Evolutionary conservation across 2,113 vertebrate species (phyloP).

Genomic region (Ptyas mucosa): DNA sequence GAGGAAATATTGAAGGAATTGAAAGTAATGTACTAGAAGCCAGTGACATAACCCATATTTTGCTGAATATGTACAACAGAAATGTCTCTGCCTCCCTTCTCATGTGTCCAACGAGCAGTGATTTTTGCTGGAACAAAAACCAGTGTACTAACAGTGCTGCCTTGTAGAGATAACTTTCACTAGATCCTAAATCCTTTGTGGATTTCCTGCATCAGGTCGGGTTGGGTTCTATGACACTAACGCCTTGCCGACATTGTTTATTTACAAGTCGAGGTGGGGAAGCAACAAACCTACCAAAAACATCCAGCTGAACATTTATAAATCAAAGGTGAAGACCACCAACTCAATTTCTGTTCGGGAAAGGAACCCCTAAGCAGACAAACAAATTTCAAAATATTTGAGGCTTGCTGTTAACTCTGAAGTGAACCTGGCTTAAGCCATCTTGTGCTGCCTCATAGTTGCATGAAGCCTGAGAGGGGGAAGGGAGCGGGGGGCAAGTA

Average conservation of each 20-base stretch:
- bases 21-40: not conserved
- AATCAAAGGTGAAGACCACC: not conserved
- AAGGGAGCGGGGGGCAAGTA: too few species aligned
- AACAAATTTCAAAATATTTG: not conserved
- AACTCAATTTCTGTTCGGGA: not conserved
- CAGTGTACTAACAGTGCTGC: not conserved
- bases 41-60: not conserved
- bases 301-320: not conserved
- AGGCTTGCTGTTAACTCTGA: not conserved
- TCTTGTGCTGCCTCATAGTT: too few species aligned
- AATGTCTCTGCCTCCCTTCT: not conserved
- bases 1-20: not conserved
- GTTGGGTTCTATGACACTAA: not conserved
- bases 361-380: not conserved
- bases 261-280: too few species aligned
- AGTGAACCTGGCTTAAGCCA: too few species aligned
- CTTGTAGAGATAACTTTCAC: not conserved
- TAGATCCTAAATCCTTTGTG: not conserved
- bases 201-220: not conserved
- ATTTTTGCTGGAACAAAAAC: not conserved
- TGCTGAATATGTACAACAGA: not conserved
- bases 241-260: too few species aligned
- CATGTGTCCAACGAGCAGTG: not conserved
- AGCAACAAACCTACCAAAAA: not conserved
- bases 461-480: too few species aligned